Evolutionary conservation across 2,888 invertebrate species (phyloP).

Genomic region (Petrophora chlorosata): DNA sequence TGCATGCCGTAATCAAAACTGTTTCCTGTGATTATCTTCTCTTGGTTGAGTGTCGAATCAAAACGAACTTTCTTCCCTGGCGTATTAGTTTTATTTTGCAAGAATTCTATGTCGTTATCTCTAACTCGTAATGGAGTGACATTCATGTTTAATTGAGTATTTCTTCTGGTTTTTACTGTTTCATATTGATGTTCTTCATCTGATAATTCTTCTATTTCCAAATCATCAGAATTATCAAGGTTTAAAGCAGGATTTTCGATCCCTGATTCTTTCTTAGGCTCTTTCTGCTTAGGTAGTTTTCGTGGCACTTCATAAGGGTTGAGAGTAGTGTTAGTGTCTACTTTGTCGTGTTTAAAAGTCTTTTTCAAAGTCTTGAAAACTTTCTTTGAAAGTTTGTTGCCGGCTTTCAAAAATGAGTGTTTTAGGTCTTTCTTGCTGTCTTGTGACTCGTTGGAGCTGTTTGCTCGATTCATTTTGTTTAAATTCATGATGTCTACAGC

Average conservation of each 20-base stretch:
- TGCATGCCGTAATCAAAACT: conserved; percentile 74
- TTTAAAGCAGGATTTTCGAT: conserved; percentile 76
- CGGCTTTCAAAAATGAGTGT: conserved; percentile 64
- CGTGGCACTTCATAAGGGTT: conserved; percentile 79
- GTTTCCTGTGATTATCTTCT: conserved; percentile 77
- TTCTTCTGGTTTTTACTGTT: conserved; percentile 71
- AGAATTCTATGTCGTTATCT: conserved; percentile 53
- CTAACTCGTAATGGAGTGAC: conserved; percentile 70
- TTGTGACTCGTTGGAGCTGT: conserved; percentile 64
- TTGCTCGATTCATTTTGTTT: conserved; percentile 54
- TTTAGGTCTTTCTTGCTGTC: conserved; percentile 66
- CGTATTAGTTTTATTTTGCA: conserved; percentile 62
- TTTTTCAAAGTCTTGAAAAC: conserved; percentile 75
- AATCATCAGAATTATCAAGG: conserved; percentile 75
- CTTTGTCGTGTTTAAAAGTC: conserved; percentile 73
- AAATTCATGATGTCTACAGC: conserved; percentile 73
- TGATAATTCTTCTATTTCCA: conserved; percentile 67
- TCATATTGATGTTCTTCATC: conserved; percentile 74
- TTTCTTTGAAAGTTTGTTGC: conserved; percentile 72
- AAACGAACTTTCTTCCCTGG: conserved; percentile 77
- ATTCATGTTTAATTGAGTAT: conserved; percentile 72
- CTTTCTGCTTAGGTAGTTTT: conserved; percentile 62
- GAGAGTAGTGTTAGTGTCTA: conserved; percentile 53
- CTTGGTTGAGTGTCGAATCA: conserved; percentile 75
- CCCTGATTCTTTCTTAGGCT: conserved; percentile 59